phyloP scores from a whole-genome alignment of 2,113 vertebrate genomes.

The Pygathrix nemaeus region DNA sequence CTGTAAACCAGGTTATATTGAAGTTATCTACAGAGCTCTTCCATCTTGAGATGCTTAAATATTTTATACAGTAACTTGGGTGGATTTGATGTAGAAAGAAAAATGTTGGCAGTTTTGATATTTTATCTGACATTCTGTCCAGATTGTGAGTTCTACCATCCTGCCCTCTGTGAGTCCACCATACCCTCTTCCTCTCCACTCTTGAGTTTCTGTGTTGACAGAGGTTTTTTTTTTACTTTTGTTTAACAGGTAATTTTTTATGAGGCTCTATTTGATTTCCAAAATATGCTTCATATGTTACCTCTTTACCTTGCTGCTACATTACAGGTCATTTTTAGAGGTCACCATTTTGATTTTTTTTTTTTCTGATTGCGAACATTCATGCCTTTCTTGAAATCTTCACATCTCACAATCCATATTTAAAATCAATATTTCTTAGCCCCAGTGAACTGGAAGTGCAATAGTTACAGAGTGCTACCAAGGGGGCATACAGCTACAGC shows the following conservation, averaged over 20 bases:
- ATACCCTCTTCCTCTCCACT: neutral
- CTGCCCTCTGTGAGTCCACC: too few relatives aligned
- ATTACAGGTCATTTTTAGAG: neutral
- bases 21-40: neutral
- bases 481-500: neutral
- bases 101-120: neutral
- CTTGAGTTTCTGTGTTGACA: neutral
- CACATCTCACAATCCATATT: neutral
- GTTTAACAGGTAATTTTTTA: neutral
- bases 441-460: neutral
- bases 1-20: neutral
- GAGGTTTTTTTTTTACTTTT: neutral
- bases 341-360: neutral
- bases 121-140: neutral
- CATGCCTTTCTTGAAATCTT: neutral
- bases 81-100: neutral
- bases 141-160: neutral
- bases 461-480: neutral
- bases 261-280: neutral
- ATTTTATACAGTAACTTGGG: neutral
- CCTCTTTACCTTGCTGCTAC: neutral
- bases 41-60: neutral
- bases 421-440: neutral
- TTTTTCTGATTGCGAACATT: neutral
- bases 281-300: neutral